A percentile compares a stretch with the other conserved stretches of the same genome.
phyloP scores from a whole-genome alignment of 2,888 invertebrate genomes.

The Laothoe populi region DNA sequence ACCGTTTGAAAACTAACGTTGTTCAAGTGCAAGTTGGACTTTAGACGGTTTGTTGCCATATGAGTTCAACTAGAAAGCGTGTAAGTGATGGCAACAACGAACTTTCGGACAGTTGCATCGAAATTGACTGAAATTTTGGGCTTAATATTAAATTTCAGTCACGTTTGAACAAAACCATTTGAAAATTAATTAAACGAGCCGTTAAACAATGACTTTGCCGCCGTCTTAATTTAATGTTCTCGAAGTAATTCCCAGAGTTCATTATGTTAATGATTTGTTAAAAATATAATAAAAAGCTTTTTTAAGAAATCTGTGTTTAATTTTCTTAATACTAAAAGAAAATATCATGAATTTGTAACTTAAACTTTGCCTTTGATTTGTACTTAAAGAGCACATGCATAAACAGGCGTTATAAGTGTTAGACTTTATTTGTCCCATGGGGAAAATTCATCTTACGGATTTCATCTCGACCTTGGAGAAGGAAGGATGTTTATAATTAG shows the following conservation, averaged over 20 bases:
- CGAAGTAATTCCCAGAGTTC: slow-evolving; percentile 51
- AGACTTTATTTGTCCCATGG: too few relatives aligned
- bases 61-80: slow-evolving; percentile 19
- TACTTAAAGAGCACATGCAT: too few relatives aligned
- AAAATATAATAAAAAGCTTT: slow-evolving; percentile 40
- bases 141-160: background rate
- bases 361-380: too few relatives aligned
- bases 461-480: too few relatives aligned
- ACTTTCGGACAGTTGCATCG: background rate
- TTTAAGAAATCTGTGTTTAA: background rate
- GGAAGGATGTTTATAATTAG: too few relatives aligned
- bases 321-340: background rate
- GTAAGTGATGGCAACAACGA: slow-evolving; percentile 20
- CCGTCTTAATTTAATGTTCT: slow-evolving; percentile 43
- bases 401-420: too few relatives aligned
- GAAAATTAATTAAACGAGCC: slow-evolving; percentile 56
- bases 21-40: slow-evolving; percentile 8
- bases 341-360: background rate
- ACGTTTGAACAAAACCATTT: slow-evolving; percentile 46
- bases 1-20: slow-evolving; percentile 12
- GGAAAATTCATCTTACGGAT: too few relatives aligned
- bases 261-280: slow-evolving; percentile 59
- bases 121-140: slow-evolving; percentile 1
- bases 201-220: slow-evolving; percentile 50
- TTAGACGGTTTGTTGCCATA: slow-evolving; percentile 12